Evolutionary conservation across 2,113 vertebrate genomes (phyloP).

Genomic region (Gymnogyps californianus): DNA sequence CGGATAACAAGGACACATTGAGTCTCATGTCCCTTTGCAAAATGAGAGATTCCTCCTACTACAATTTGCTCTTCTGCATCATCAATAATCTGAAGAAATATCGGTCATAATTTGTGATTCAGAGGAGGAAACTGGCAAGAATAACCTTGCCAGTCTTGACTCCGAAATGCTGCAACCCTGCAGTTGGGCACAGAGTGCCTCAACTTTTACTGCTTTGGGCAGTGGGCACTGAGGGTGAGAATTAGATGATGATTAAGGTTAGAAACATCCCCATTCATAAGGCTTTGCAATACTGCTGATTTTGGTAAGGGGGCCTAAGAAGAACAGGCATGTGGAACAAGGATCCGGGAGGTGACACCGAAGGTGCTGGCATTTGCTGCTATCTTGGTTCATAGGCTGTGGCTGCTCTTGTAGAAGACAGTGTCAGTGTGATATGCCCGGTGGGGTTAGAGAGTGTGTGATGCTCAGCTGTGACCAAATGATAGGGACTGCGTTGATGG

Average conservation of each 20-base stretch:
- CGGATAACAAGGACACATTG: neutral
- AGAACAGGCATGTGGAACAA: neutral
- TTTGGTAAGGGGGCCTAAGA: neutral
- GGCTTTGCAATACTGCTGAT: neutral
- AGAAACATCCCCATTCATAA: neutral
- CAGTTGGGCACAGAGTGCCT: neutral
- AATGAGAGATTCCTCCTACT: constrained; percentile 23
- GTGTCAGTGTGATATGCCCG: neutral
- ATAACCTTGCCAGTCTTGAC: neutral
- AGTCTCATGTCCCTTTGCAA: neutral
- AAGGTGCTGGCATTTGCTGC: neutral
- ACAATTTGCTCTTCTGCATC: constrained; percentile 12
- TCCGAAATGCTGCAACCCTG: neutral
- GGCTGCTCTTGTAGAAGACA: neutral
- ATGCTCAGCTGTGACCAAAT: neutral
- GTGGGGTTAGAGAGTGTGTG: neutral
- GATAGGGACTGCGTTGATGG: neutral
- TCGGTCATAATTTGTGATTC: neutral
- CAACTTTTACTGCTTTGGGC: neutral
- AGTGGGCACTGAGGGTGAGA: neutral
- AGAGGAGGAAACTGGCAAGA: neutral
- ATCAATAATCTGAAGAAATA: neutral
- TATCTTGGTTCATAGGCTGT: neutral
- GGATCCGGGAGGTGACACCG: neutral
- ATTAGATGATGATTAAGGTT: neutral